Conservation (phyloP, 2,797 vertebrate species). For the Tauraco hartlaubi region DNA sequence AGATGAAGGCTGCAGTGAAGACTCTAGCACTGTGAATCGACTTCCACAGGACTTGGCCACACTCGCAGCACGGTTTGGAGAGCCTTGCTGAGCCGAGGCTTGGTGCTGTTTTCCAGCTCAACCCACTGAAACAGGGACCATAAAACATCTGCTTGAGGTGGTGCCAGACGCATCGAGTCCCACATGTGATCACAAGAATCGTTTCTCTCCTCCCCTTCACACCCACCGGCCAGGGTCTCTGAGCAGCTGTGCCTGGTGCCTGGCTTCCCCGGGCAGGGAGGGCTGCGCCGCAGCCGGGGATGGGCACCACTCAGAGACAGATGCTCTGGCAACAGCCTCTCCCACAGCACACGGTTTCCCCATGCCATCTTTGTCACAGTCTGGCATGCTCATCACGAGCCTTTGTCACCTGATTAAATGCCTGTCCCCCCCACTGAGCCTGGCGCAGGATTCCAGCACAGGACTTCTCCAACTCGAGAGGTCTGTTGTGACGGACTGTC, state of each 20-base stretch:
- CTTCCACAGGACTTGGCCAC: not conserved
- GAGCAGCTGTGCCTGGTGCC: not conserved
- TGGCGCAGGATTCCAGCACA: not conserved
- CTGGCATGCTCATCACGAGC: not conserved
- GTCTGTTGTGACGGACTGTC: not conserved
- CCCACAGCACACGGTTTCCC: not conserved
- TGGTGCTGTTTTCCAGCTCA: not conserved
- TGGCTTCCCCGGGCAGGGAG: not conserved
- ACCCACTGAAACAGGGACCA: not conserved
- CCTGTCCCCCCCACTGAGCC: not conserved
- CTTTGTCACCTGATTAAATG: not conserved
- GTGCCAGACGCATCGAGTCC: not conserved
- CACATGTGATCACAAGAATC: not conserved
- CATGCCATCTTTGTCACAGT: rapidly evolving
- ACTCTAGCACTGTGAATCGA: not conserved
- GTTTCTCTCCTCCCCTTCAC: not conserved
- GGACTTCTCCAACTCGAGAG: not conserved
- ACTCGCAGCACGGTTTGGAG: not conserved
- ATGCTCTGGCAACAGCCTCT: not conserved
- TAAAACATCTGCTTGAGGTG: not conserved
- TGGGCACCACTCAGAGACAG: not conserved
- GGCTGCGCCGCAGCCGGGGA: not conserved
- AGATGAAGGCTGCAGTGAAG: not conserved
- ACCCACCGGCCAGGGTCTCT: not conserved
- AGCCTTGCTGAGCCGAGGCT: not conserved